A percentile compares a stretch with the other conserved stretches of the same genome.
phyloP scores from a whole-genome alignment of 2,797 vertebrate species.

The Enteromius mattozi region DNA sequence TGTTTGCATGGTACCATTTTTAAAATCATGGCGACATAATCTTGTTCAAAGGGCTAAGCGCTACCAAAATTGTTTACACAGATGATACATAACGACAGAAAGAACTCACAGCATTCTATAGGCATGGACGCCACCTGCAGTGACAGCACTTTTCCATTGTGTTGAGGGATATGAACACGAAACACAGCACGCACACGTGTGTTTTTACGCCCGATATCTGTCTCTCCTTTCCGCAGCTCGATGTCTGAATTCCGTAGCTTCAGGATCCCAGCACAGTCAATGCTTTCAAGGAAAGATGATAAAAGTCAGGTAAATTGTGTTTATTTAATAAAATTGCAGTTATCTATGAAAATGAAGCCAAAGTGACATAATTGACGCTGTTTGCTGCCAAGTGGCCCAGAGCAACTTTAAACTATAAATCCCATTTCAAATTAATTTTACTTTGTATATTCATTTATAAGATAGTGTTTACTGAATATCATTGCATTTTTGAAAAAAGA shows the following conservation, averaged over 20 bases:
- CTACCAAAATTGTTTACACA: neutral
- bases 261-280: slow-evolving; percentile 95
- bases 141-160: slow-evolving; percentile 85
- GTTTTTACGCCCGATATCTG: slow-evolving; percentile 95
- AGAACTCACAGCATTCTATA: slow-evolving; percentile 94
- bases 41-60: neutral
- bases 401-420: neutral
- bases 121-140: slow-evolving; percentile 89
- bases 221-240: slow-evolving; percentile 94
- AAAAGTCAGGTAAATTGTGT: neutral
- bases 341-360: neutral
- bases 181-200: slow-evolving; percentile 92
- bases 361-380: neutral
- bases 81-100: neutral
- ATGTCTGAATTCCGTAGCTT: slow-evolving; percentile 97
- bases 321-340: neutral
- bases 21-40: neutral
- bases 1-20: neutral
- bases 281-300: slow-evolving; percentile 73
- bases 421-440: neutral
- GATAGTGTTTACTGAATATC: no score
- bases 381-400: neutral
- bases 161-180: slow-evolving; percentile 88
- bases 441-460: neutral
- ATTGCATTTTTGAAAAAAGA: neutral